Evolutionary conservation across 2,113 vertebrate genomes (phyloP), one percentile per base, ranked within the genome.

Genomic region (Microtus oregoni): DNA sequence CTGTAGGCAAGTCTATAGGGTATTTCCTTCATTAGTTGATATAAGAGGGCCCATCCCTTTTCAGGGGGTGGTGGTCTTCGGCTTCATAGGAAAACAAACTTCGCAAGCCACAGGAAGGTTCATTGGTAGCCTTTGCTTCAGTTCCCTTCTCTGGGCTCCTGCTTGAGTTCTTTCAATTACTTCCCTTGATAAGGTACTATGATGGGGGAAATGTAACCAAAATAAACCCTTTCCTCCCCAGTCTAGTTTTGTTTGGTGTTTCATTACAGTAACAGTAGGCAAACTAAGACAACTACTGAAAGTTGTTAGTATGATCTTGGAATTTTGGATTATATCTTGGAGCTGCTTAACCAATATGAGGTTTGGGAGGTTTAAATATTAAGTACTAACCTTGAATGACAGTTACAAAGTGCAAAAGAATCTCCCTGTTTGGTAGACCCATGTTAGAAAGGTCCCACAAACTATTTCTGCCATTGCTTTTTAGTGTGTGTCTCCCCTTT

Each of bases 391-490:
- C 22, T 85, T n/a, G 67, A 97, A 94, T 24, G 81, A 65, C 83
- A 83, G 86, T 91, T 97, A 94, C 90, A 73, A 90, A 94, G 91
- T 41, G 61, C 1, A 5, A 83, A 97, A 77, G 91, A 17, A 41
- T 19, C 38, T 95, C 81, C 76, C 78, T 94, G 88, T 87, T 97
- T 96, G 81, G 94, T 50, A 88, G 90, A 94, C 91, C 97, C 96
- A 89, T 81, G 86, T 95, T 73, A 94, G 89, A 96, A 96, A 96
- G 70, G 50, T 96, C 65, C 97, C 96, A 93, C 89, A 91, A 97
- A 98, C 87, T 97, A 95, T 94, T 97, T 98, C 97, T 98, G 96
- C 93, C 95, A 88, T 97, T 91, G 73, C 86, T 97, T 88, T 41
- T 96, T 92, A 97, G 87, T 97, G 93, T 97, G 86, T 78, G 96